Conservation (phyloP, 1,140 invertebrate species). For the Berghia stephanieae region DNA sequence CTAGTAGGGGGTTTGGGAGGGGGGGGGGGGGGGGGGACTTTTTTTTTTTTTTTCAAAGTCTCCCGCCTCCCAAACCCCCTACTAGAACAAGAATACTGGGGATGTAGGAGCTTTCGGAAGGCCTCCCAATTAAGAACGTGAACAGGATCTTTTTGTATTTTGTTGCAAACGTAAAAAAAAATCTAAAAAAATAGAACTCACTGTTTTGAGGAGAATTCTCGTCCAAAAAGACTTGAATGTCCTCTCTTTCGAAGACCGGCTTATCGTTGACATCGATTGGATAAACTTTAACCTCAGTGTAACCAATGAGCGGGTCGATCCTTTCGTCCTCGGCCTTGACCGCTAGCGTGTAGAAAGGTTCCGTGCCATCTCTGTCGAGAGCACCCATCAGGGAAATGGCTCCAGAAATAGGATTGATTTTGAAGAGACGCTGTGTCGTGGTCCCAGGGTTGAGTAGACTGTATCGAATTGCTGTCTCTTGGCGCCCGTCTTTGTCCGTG, state of each 20-base stretch:
- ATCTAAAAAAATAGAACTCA: too few relatives aligned
- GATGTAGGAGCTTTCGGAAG: too few relatives aligned
- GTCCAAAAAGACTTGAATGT: not conserved
- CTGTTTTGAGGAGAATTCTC: not conserved
- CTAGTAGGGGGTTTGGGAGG: too few relatives aligned
- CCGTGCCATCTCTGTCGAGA: constrained; percentile 10
- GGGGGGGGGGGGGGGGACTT: too few relatives aligned
- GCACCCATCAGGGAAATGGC: constrained; percentile 16
- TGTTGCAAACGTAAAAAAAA: too few relatives aligned
- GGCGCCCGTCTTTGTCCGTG: constrained; percentile 12
- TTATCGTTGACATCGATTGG: constrained; percentile 23
- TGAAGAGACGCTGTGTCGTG: not conserved
- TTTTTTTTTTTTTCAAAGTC: too few relatives aligned
- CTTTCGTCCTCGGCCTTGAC: constrained; percentile 13
- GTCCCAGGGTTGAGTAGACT: not conserved
- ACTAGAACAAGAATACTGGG: too few relatives aligned
- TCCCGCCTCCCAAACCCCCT: too few relatives aligned
- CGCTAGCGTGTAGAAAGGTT: not conserved
- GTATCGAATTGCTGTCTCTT: not conserved
- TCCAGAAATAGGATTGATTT: not conserved
- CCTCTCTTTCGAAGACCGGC: not conserved
- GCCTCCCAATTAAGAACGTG: too few relatives aligned
- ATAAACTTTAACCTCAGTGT: not conserved
- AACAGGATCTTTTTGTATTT: too few relatives aligned
- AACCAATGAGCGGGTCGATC: not conserved